Percentiles rank a stretch among this genome's conserved stretches.
These are phyloP conservation scores for Piaya cayana DNA, from an alignment of 2,113 vertebrate species.

Conservation along the genomic window DNA sequence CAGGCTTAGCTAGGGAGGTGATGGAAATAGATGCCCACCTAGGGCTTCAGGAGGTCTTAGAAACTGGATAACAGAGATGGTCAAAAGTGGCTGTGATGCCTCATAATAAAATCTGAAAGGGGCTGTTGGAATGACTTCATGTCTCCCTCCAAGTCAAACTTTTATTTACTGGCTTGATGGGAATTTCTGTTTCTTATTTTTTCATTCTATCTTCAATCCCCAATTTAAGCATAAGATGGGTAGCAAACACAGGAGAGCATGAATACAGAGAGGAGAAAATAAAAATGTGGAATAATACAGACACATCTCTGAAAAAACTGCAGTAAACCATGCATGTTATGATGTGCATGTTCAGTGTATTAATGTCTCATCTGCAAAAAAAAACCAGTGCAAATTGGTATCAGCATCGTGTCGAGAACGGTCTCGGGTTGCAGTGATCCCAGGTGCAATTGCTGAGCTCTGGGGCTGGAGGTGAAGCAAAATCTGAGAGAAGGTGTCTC, in stretches of 20 bases:
- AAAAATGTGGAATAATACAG: not conserved
- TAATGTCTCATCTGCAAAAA: fast-evolving
- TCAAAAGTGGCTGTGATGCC: not conserved
- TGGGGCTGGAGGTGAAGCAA: not conserved
- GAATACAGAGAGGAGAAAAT: not conserved
- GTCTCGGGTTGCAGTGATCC: fast-evolving
- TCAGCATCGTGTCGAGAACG: not conserved
- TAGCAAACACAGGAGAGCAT: not conserved
- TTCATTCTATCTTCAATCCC: not conserved
- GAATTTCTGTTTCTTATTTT: not conserved
- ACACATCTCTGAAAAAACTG: fast-evolving
- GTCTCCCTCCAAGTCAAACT: not conserved
- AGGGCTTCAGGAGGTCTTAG: not conserved
- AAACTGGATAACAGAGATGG: not conserved
- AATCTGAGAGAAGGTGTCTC: too few species aligned
- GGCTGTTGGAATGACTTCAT: not conserved
- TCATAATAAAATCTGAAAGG: not conserved
- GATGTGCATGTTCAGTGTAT: too few species aligned
- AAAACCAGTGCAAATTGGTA: not conserved
- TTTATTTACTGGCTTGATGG: not conserved
- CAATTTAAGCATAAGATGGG: not conserved
- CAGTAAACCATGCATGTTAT: fast-evolving
- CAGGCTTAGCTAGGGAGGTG: fast-evolving
- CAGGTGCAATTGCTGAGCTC: not conserved
- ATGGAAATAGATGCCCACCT: not conserved